A percentile compares a stretch with the other conserved stretches of the same genome.
Evolutionary conservation across 2,888 invertebrate species (phyloP).

Genomic region (Drosophila suboccidentalis): DNA sequence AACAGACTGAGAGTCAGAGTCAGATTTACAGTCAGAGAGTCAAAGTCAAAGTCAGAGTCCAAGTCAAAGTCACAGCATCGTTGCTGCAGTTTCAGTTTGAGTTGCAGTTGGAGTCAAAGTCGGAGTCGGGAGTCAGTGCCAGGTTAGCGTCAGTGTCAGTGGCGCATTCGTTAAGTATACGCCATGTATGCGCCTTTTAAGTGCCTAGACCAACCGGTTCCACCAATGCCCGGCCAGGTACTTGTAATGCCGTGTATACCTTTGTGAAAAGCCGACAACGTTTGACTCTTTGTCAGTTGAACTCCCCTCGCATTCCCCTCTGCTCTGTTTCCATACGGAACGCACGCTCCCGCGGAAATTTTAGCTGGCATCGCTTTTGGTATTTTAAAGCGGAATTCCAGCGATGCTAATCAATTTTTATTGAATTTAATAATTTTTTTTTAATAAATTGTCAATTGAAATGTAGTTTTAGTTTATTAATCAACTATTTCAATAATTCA

Average conservation of each 20-base stretch:
- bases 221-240: conserved; percentile 31
- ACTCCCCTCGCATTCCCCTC: background rate
- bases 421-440: background rate
- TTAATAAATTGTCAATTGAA: background rate
- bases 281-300: conserved; percentile 52
- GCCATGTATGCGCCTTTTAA: conserved; percentile 74
- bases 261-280: conserved; percentile 71
- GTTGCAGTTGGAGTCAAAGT: conserved; percentile 2
- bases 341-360: conserved; percentile 30
- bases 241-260: conserved; percentile 25
- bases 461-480: background rate
- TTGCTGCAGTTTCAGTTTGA: conserved; percentile 4
- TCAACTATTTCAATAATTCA: background rate
- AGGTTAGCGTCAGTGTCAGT: conserved; percentile 70
- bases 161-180: conserved; percentile 77
- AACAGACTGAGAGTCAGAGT: conserved; percentile 13
- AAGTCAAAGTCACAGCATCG: conserved; percentile 5
- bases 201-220: conserved; percentile 68
- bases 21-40: conserved; percentile 8
- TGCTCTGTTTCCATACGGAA: background rate
- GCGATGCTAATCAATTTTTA: background rate
- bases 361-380: conserved; percentile 11
- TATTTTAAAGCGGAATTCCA: background rate
- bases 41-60: conserved; percentile 16
- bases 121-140: conserved; percentile 23